phyloP scores from a whole-genome alignment of 2,888 invertebrate species.

The Nezara viridula region DNA sequence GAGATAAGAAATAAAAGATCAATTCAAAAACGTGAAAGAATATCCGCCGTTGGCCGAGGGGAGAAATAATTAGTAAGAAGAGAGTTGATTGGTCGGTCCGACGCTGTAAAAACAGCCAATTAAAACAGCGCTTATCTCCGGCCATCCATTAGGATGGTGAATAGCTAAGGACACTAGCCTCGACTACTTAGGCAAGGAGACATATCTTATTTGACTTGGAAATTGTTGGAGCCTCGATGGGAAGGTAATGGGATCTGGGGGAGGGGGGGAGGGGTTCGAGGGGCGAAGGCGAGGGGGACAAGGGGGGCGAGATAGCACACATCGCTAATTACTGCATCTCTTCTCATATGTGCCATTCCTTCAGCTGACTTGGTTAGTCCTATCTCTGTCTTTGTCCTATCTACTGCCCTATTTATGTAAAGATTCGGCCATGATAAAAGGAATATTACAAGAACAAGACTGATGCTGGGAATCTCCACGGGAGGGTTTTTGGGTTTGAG shows the following conservation, averaged over 20 bases:
- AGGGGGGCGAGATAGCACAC: background rate
- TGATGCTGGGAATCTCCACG: background rate
- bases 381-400: background rate
- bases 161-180: constrained; percentile 31
- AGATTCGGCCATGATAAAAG: background rate
- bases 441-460: background rate
- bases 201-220: constrained; percentile 57
- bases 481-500: no score
- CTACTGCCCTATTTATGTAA: background rate
- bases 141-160: constrained; percentile 51
- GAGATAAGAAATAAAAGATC: constrained; percentile 31
- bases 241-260: background rate
- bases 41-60: constrained; percentile 28
- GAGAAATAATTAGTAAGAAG: constrained; percentile 56
- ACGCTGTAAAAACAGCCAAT: constrained; percentile 58
- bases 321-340: background rate
- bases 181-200: background rate
- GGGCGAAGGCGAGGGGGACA: no score
- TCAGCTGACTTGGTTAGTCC: background rate
- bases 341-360: background rate
- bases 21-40: constrained; percentile 49
- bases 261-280: no score
- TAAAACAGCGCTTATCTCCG: constrained; percentile 53
- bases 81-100: constrained; percentile 47
- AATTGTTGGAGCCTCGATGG: background rate